phyloP scores from a whole-genome alignment of 2,797 vertebrate genomes.

The Discoglossus pictus region DNA sequence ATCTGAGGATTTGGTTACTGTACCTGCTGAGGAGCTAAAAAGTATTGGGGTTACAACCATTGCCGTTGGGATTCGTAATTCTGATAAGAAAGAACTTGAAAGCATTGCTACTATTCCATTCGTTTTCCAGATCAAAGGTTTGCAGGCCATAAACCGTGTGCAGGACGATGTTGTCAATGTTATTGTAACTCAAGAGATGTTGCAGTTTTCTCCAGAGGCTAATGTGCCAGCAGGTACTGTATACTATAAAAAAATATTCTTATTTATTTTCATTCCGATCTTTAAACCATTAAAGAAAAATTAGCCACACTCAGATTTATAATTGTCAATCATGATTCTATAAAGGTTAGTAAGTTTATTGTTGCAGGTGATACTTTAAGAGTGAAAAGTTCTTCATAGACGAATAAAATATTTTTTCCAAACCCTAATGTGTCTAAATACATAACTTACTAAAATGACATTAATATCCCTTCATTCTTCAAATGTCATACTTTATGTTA shows the following conservation, averaged over 20 bases:
- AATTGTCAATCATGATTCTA: too few relatives aligned
- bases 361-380: too few relatives aligned
- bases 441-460: too few relatives aligned
- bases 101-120: constrained; percentile 53
- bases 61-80: constrained; percentile 62
- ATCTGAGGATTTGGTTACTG: constrained; percentile 62
- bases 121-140: constrained; percentile 48
- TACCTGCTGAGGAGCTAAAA: constrained; percentile 62
- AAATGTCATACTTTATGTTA: too few relatives aligned
- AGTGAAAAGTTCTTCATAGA: too few relatives aligned
- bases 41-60: constrained; percentile 67
- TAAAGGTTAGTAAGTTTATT: too few relatives aligned
- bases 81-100: constrained; percentile 56
- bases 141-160: constrained; percentile 10
- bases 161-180: constrained; percentile 50
- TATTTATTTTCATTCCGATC: too few relatives aligned
- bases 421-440: too few relatives aligned
- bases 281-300: too few relatives aligned
- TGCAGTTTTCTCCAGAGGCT: not conserved
- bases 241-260: not conserved
- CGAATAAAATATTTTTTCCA: too few relatives aligned
- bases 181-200: constrained; percentile 53
- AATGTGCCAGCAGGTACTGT: constrained; percentile 51
- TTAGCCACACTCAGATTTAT: too few relatives aligned
- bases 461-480: too few relatives aligned